A percentile compares a stretch with the other conserved stretches of the same genome.
These are phyloP conservation scores for Anhinga anhinga DNA, from an alignment of 2,113 vertebrate species.

Conservation along the genomic window DNA sequence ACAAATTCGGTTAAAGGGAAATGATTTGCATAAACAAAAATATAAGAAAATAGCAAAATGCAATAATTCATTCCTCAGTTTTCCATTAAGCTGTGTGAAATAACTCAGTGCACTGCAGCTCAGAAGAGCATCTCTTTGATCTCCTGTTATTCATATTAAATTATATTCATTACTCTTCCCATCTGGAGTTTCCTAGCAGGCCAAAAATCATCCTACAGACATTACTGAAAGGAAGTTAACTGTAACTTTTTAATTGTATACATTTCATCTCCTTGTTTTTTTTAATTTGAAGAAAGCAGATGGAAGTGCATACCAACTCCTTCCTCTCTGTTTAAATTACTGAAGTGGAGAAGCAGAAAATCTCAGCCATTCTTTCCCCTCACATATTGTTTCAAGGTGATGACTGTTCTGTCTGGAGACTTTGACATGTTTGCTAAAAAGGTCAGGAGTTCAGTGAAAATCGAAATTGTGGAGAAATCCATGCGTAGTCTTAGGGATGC, in stretches of 20 bases:
- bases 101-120: conserved; percentile 35
- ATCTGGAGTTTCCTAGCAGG: conserved; percentile 74
- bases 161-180: conserved; percentile 73
- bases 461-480: conserved; percentile 7
- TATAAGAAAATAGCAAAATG: background rate
- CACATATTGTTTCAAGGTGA: conserved; percentile 61
- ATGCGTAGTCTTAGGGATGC: background rate
- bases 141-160: conserved; percentile 73
- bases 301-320: conserved; percentile 43
- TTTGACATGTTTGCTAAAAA: conserved; percentile 62
- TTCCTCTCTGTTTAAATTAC: conserved; percentile 25
- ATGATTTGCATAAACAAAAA: conserved; percentile 62
- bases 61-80: conserved; percentile 36
- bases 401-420: conserved; percentile 65
- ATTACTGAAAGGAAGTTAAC: conserved; percentile 71
- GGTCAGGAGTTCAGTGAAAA: conserved; percentile 69
- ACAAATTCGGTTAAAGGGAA: conserved; percentile 63
- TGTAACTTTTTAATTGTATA: conserved; percentile 75
- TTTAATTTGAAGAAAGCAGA: conserved; percentile 71
- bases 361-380: conserved; percentile 7
- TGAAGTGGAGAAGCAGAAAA: conserved; percentile 48
- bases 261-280: conserved; percentile 60
- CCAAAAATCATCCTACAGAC: conserved; percentile 71
- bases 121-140: conserved; percentile 65
- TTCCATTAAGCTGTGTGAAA: conserved; percentile 64